phyloP scores from a whole-genome alignment of 2,888 invertebrate species.

The Scaeva pyrastri region DNA sequence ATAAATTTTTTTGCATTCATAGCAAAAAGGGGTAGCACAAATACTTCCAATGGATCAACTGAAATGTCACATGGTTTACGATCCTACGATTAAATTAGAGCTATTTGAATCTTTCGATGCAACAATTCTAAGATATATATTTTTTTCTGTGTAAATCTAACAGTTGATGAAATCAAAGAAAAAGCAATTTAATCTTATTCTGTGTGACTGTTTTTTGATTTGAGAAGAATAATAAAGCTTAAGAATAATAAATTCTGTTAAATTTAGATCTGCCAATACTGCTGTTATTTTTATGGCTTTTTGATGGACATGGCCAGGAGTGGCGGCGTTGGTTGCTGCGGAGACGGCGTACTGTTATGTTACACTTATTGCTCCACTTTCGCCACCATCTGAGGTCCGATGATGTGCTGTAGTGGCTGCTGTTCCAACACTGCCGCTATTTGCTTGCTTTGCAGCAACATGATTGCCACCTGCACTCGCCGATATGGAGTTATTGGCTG shows the following conservation, averaged over 20 bases:
- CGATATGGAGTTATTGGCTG: slow-evolving; percentile 51
- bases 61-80: too few relatives aligned
- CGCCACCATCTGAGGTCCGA: slow-evolving; percentile 76
- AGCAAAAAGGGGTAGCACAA: too few relatives aligned
- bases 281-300: slow-evolving; percentile 44
- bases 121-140: too few relatives aligned
- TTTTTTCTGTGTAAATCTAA: too few relatives aligned
- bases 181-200: slow-evolving; percentile 59
- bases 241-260: slow-evolving; percentile 37
- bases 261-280: slow-evolving; percentile 28
- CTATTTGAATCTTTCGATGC: too few relatives aligned
- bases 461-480: slow-evolving; percentile 43
- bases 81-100: too few relatives aligned
- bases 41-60: too few relatives aligned
- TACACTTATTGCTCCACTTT: slow-evolving; percentile 83
- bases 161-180: too few relatives aligned
- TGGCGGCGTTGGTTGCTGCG: not conserved
- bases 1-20: too few relatives aligned
- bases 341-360: slow-evolving; percentile 80
- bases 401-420: slow-evolving; percentile 64
- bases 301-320: not conserved
- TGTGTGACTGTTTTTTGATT: slow-evolving; percentile 72
- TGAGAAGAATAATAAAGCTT: slow-evolving; percentile 20
- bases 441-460: slow-evolving; percentile 50
- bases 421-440: slow-evolving; percentile 55